These are phyloP conservation scores for Sarcophaga variegata DNA, from an alignment of 2,888 invertebrate species.

Conservation along the genomic window DNA sequence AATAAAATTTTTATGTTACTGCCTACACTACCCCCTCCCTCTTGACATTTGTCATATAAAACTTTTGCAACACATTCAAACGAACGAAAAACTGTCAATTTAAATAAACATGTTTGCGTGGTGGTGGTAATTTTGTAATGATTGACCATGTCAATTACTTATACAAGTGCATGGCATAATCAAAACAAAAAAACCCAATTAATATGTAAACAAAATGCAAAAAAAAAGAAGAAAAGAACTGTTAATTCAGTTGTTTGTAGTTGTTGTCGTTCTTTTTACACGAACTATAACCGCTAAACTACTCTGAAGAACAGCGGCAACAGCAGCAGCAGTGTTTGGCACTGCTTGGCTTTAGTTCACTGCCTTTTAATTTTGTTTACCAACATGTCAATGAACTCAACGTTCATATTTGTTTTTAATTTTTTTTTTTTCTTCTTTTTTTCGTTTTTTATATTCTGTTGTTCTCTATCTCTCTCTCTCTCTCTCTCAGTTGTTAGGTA, in stretches of 20 bases:
- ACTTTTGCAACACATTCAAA: not conserved
- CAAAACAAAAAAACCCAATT: not conserved
- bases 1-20: not conserved
- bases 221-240: no score
- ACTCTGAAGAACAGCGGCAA: not conserved
- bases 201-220: no score
- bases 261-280: no score
- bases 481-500: not conserved
- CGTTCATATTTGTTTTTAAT: constrained; percentile 9
- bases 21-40: no score
- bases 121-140: constrained; percentile 44
- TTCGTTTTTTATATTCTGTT: not conserved
- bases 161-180: constrained; percentile 14
- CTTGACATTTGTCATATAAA: not conserved
- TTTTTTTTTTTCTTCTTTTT: not conserved
- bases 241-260: no score
- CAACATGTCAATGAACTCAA: constrained; percentile 64
- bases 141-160: constrained; percentile 54
- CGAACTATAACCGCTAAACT: not conserved
- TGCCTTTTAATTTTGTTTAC: constrained; percentile 66
- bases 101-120: constrained; percentile 65
- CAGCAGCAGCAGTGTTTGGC: not conserved
- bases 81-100: constrained; percentile 42
- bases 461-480: not conserved
- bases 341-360: constrained; percentile 52